phyloP scores from a whole-genome alignment of 2,888 invertebrate genomes.

The Frankliniella fusca region DNA sequence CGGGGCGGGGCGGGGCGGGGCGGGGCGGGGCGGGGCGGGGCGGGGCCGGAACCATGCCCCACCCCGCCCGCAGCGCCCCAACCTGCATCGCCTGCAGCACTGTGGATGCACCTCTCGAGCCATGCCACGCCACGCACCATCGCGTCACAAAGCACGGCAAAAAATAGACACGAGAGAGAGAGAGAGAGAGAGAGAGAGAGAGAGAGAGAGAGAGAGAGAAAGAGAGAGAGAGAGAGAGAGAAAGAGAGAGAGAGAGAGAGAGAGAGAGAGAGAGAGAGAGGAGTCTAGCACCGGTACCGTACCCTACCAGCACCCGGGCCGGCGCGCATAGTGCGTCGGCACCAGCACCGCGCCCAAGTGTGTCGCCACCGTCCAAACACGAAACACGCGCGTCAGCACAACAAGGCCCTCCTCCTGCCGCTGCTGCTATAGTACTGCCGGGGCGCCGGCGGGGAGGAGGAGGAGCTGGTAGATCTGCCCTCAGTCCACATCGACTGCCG shows the following conservation, averaged over 20 bases:
- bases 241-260: neutral
- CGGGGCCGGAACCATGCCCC: neutral
- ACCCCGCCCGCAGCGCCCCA: neutral
- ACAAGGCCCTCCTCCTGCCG: neutral
- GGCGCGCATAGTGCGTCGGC: no score
- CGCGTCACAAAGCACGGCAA: no score
- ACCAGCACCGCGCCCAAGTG: no score
- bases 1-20: neutral
- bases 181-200: neutral
- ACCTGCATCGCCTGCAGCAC: neutral
- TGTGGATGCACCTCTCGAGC: no score
- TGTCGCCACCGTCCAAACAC: neutral
- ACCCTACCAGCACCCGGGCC: no score
- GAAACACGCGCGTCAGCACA: neutral
- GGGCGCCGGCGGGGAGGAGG: no score
- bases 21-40: neutral
- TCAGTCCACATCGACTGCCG: no score
- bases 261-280: neutral
- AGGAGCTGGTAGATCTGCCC: no score
- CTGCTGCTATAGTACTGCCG: no score
- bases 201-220: neutral
- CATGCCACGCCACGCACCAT: no score
- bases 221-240: neutral
- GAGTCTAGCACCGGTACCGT: no score
- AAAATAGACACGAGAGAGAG: neutral